Evolutionary conservation across 1,140 invertebrate genomes (phyloP).

Genomic region (Magallana gigas): DNA sequence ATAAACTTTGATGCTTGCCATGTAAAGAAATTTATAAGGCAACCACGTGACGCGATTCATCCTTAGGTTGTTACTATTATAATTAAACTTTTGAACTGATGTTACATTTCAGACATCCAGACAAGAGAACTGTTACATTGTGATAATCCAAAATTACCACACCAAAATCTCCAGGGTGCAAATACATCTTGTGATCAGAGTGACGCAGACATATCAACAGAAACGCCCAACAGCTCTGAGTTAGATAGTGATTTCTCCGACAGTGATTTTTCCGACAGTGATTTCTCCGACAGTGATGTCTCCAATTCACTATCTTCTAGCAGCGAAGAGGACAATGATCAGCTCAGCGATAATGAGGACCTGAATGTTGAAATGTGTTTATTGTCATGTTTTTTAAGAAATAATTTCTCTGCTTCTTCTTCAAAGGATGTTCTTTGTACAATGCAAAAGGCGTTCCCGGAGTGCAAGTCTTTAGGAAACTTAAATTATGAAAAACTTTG

Average conservation of each 20-base stretch:
- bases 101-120: not conserved
- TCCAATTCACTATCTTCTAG: not conserved
- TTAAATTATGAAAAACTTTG: not conserved
- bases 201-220: too few species aligned
- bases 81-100: not conserved
- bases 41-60: too few species aligned
- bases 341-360: not conserved
- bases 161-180: not conserved
- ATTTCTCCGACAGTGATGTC: not conserved
- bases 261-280: not conserved
- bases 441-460: not conserved
- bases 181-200: not conserved
- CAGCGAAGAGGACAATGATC: not conserved
- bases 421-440: not conserved
- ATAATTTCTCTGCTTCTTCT: slow-evolving; percentile 1
- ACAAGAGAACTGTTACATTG: not conserved
- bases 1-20: too few species aligned
- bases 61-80: too few species aligned
- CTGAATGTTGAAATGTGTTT: not conserved
- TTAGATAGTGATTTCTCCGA: not conserved
- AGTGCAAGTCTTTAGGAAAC: not conserved
- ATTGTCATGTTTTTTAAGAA: not conserved
- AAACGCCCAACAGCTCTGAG: too few species aligned
- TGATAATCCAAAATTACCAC: not conserved
- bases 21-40: too few species aligned